These are phyloP conservation scores for Oxyteleia sp. DNA, from an alignment of 2,888 invertebrate species.

Conservation along the genomic window DNA sequence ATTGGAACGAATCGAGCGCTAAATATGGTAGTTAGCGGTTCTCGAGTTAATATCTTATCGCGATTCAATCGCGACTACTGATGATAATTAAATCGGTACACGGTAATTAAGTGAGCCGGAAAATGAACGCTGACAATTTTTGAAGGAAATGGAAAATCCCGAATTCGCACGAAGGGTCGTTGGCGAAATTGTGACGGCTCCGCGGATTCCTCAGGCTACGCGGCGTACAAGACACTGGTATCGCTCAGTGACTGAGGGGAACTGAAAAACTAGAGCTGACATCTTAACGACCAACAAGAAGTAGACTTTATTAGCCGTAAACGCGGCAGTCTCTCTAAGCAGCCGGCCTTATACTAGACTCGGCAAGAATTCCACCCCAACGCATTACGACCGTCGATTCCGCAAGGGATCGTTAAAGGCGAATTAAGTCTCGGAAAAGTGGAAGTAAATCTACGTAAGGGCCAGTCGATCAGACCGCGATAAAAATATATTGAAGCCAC, in stretches of 20 bases:
- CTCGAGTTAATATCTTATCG: too few species aligned
- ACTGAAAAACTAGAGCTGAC: conserved; percentile 86
- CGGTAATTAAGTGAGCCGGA: conserved; percentile 28
- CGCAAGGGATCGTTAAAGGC: conserved; percentile 67
- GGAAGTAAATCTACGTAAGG: conserved; percentile 69
- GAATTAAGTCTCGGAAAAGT: conserved; percentile 67
- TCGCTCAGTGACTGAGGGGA: conserved; percentile 68
- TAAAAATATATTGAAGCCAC: conserved; percentile 51
- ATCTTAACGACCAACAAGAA: conserved; percentile 86
- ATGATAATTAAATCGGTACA: too few species aligned
- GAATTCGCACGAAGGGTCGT: conserved; percentile 51
- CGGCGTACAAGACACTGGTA: conserved; percentile 57
- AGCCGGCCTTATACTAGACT: conserved; percentile 79
- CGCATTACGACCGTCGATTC: conserved; percentile 48
- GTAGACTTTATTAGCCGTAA: conserved; percentile 86
- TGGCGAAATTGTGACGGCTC: conserved; percentile 77
- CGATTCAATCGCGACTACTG: too few species aligned
- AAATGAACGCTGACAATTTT: too few species aligned
- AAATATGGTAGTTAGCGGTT: too few species aligned
- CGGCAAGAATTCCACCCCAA: conserved; percentile 56
- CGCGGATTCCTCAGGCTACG: conserved; percentile 22
- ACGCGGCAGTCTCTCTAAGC: conserved; percentile 82
- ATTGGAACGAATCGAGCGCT: too few species aligned
- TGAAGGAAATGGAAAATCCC: conserved; percentile 40
- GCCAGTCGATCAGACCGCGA: conserved; percentile 48